Percentiles rank a stretch among this genome's conserved stretches.
Evolutionary conservation across 2,888 invertebrate species (phyloP).

Genomic region (Apotomis turbidana): DNA sequence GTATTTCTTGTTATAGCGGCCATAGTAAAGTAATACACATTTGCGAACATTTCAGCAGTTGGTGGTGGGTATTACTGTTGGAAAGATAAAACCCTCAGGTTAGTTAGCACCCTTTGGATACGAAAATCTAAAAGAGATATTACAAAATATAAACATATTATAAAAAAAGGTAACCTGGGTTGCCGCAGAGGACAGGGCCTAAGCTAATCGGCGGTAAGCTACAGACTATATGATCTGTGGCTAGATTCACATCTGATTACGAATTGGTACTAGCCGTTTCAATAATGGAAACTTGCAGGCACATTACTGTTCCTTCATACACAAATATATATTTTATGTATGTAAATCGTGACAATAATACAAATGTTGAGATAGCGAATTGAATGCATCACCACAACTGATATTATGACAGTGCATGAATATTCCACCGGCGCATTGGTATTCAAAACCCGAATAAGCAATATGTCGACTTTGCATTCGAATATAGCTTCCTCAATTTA

Average conservation of each 20-base stretch:
- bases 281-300: background rate
- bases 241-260: background rate
- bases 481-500: constrained; percentile 61
- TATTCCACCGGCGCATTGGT: constrained; percentile 64
- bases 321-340: constrained; percentile 16
- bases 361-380: constrained; percentile 21
- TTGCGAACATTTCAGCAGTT: no score
- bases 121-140: no score
- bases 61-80: no score
- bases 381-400: constrained; percentile 36
- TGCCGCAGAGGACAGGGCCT: no score
- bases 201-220: no score
- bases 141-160: no score
- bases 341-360: constrained; percentile 19
- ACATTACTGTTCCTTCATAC: constrained; percentile 12
- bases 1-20: no score
- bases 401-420: constrained; percentile 54
- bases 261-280: background rate
- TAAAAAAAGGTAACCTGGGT: no score
- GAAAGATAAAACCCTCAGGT: no score
- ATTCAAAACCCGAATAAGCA: constrained; percentile 69
- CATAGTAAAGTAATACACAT: no score
- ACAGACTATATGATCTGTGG: no score
- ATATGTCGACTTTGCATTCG: constrained; percentile 65
- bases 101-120: no score